Base-by-base conservation (phyloP, 2,797 vertebrate species). In the Ceryle rudis region DNA sequence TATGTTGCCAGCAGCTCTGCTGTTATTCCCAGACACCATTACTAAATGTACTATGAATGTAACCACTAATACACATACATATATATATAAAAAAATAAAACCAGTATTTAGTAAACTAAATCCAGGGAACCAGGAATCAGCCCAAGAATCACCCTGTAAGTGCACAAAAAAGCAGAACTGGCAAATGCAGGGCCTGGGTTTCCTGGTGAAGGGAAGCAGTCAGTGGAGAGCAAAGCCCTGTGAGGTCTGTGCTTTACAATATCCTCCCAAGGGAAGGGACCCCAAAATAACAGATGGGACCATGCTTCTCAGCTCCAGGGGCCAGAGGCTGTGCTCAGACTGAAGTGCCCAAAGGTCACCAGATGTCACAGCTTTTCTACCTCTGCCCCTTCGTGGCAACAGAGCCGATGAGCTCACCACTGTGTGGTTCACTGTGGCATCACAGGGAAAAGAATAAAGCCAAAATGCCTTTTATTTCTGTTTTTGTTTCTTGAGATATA, bases 1-100 rank as follows among this genome's bases (percentile, higher is more conserved):
- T 10, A 7, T 8, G 9, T 14, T 4, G 1, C 18, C 6, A 61
- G 51, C 51, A 64, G 49, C 58, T 39, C 62, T 4, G 18, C 81
- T 71, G 44, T 51, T 71, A 19, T 21, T 72, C 54, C 89, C 46
- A 49, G 62, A 25, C 28, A 42, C 39, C 6, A 0, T 11, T 61
- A 74, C 44, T 71, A 70, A 70, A 46, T 1, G 2, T 12, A 3
- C 54, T 3, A 7, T 1, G 42, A 54, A 29, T 2, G 4, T 4
- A 37, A 23, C 44, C 69, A 41, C 10, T 33, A 41, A 18, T 17
- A 12, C 7, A 31, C 14, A 54, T 6, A 2, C 5, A 33, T 13
- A 15, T 4, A 29, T 1, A 14, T 8, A 2, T 14, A 14, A 4
- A 3, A 3, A 46, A 46, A 31, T 13, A 23, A 25, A 52, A 44